These are phyloP conservation scores for Lytechinus variegatus DNA, from an alignment of 35 echinoderm and acorn worm species.

Conservation along the genomic window DNA sequence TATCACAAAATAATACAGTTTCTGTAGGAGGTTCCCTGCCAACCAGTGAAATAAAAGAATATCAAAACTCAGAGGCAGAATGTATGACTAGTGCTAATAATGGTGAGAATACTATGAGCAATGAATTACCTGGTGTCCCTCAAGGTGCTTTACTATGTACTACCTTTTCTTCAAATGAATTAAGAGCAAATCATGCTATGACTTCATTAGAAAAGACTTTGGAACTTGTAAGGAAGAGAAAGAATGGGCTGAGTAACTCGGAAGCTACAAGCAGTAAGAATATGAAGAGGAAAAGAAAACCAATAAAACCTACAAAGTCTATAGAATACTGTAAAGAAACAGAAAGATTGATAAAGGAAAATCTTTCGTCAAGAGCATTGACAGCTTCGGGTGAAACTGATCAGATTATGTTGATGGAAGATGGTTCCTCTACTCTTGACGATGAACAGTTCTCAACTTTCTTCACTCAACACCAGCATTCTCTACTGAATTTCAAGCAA, in stretches of 20 bases:
- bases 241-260: not conserved
- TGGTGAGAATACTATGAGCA: not conserved
- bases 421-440: not conserved
- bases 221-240: not conserved
- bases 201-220: not conserved
- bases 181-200: not conserved
- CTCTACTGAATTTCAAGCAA: not conserved
- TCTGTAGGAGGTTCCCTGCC: not conserved
- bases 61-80: not conserved
- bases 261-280: not conserved
- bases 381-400: not conserved
- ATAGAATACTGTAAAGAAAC: not conserved
- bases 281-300: not conserved
- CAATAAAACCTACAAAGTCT: not conserved
- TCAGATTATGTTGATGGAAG: not conserved
- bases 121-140: not conserved
- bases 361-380: not conserved
- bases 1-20: not conserved
- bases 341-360: not conserved
- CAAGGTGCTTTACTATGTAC: not conserved
- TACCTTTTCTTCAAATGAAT: not conserved
- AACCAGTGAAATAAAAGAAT: not conserved
- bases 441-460: not conserved
- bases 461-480: not conserved
- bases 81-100: not conserved